These are phyloP conservation scores for Pangasianodon hypophthalmus DNA, from an alignment of 2,113 vertebrate genomes.

Conservation along the genomic window DNA sequence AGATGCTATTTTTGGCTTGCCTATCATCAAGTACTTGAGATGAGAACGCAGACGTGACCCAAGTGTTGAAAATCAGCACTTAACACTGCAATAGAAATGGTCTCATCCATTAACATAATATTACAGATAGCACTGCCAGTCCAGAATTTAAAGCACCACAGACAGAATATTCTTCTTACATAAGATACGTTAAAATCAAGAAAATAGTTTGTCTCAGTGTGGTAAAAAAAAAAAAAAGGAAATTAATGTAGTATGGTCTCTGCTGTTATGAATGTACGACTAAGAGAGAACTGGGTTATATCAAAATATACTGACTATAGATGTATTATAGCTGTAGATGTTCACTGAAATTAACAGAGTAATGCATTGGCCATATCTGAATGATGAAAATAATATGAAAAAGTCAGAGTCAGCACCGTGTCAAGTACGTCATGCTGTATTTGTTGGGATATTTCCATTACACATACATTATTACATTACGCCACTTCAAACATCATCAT, in stretches of 20 bases:
- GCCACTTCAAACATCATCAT: background rate
- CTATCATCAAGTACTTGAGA: slow-evolving; percentile 46
- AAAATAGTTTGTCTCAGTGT: background rate
- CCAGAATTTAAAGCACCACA: background rate
- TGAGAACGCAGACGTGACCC: slow-evolving; percentile 18
- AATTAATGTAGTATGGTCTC: background rate
- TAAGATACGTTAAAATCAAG: background rate
- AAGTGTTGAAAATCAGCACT: slow-evolving; percentile 26
- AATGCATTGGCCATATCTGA: background rate
- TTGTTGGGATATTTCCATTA: no score
- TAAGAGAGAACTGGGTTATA: background rate
- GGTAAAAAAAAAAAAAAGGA: background rate
- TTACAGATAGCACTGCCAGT: background rate
- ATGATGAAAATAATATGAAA: background rate
- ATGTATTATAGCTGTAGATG: background rate
- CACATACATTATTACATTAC: background rate
- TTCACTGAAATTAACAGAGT: background rate
- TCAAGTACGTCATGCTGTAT: background rate
- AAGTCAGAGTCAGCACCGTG: no score
- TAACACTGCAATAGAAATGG: slow-evolving; percentile 20
- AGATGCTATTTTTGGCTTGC: slow-evolving; percentile 30
- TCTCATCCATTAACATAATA: slow-evolving; percentile 24
- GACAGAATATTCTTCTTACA: background rate
- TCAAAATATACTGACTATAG: background rate
- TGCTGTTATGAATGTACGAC: background rate